Percentiles rank a stretch among this genome's conserved stretches.
Conservation (phyloP, 2,888 invertebrate genomes). For the Ferrisia virgata region DNA sequence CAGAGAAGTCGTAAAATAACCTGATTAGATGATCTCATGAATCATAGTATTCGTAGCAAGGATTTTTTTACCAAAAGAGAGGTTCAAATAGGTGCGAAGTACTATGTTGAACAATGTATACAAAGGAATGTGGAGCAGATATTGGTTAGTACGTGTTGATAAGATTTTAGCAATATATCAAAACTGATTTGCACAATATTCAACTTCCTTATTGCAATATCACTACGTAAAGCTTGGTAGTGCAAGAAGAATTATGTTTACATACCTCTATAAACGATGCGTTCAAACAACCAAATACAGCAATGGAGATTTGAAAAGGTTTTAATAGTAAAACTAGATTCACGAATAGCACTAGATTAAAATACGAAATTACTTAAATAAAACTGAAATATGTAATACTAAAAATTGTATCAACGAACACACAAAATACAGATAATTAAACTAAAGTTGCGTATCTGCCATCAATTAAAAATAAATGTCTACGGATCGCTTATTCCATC, state of each 20-base stretch:
- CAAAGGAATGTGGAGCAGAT: not conserved
- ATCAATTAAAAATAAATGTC: conserved; percentile 40
- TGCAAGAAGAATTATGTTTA: conserved; percentile 19
- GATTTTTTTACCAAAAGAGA: not conserved
- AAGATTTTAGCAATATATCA: not conserved
- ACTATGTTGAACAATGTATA: not conserved
- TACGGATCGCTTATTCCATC: not conserved
- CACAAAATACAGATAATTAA: conserved; percentile 24
- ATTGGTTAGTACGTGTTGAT: not conserved
- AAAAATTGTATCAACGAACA: conserved; percentile 24
- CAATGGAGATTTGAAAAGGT: not conserved
- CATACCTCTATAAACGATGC: not conserved
- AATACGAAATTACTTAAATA: not conserved
- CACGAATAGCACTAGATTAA: not conserved
- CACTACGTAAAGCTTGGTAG: not conserved
- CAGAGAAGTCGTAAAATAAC: not conserved
- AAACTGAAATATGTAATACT: not conserved
- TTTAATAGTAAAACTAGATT: not conserved
- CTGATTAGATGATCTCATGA: conserved; percentile 9
- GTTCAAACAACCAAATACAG: not conserved
- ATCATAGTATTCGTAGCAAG: not conserved
- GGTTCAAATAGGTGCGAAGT: not conserved
- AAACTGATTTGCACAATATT: not conserved
- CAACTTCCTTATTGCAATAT: conserved; percentile 6
- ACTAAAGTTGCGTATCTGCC: conserved; percentile 36